These are phyloP conservation scores for Myoxocephalus aenaeus DNA, from an alignment of 2,797 vertebrate genomes.

Conservation along the genomic window DNA sequence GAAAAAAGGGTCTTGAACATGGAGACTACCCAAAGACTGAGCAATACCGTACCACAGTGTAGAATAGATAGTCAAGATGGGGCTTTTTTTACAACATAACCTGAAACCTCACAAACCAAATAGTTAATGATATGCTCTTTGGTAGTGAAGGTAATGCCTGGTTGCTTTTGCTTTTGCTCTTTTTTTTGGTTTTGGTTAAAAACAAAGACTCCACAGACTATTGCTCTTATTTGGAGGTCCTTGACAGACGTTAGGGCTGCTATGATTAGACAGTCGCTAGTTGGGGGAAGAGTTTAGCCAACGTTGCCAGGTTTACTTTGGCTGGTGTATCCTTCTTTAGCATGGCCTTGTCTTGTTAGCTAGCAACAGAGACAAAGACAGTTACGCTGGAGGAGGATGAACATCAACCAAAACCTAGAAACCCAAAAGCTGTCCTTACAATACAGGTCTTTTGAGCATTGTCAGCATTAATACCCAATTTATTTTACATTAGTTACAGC, in stretches of 20 bases:
- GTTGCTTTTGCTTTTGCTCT: no score
- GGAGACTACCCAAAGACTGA: background rate
- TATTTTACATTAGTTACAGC: background rate
- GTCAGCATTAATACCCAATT: background rate
- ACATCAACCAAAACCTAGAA: constrained; percentile 1
- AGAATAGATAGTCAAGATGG: background rate
- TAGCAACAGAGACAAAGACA: background rate
- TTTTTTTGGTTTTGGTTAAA: no score
- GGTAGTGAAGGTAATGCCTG: no score
- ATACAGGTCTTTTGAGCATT: background rate
- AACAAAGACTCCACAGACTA: no score
- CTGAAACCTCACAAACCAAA: no score
- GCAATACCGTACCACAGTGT: background rate
- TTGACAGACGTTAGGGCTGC: background rate
- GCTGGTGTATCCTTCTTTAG: background rate
- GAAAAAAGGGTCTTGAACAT: no score
- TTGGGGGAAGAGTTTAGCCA: background rate
- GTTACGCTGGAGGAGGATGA: background rate
- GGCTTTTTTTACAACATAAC: background rate
- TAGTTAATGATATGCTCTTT: no score
- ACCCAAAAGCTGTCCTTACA: background rate
- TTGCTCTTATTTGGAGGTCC: background rate
- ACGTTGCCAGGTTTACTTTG: background rate
- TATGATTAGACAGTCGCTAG: background rate
- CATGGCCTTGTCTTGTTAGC: background rate